A percentile compares a stretch with the other conserved stretches of the same genome.
phyloP scores from a whole-genome alignment of 2,113 vertebrate genomes.

The Aythya baeri region DNA sequence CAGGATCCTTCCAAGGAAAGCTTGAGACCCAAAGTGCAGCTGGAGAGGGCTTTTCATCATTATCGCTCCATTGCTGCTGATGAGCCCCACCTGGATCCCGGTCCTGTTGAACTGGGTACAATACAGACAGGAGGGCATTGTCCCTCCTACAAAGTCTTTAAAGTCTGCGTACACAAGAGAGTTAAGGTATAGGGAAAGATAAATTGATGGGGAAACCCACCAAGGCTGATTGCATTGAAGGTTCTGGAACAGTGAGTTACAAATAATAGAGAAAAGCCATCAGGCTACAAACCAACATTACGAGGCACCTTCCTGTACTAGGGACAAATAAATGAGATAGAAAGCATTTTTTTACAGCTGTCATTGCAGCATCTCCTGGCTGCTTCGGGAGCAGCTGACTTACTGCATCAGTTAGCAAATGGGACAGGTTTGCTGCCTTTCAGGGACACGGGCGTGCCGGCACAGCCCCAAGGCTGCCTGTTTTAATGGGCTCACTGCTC shows the following conservation, averaged over 20 bases:
- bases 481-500: background rate
- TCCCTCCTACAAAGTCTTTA: background rate
- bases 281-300: background rate
- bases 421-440: background rate
- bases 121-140: background rate
- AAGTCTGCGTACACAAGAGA: background rate
- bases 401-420: background rate
- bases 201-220: background rate
- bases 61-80: background rate
- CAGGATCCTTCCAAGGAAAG: background rate
- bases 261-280: background rate
- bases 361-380: background rate
- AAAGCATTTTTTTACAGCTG: background rate
- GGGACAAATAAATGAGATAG: background rate
- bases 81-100: accelerated
- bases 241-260: background rate
- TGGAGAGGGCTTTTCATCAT: background rate
- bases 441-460: accelerated
- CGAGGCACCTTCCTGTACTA: background rate
- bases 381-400: background rate
- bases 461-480: background rate
- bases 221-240: background rate
- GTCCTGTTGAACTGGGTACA: background rate
- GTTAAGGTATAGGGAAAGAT: background rate
- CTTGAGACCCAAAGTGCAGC: background rate